Evolutionary conservation across 2,797 vertebrate genomes (phyloP).

Genomic region (Bradypodion pumilum): DNA sequence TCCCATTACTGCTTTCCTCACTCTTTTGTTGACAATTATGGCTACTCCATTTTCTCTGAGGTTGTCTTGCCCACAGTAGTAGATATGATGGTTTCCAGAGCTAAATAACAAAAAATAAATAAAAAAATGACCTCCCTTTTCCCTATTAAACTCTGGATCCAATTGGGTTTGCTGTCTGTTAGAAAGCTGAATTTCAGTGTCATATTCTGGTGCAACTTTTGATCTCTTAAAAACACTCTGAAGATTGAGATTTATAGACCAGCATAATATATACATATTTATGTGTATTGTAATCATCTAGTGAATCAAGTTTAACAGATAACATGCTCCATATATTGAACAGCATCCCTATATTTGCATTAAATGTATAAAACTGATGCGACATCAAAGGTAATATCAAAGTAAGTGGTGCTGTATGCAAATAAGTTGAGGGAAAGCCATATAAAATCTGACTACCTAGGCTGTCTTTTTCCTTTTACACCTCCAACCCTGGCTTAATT

Average conservation of each 20-base stretch:
- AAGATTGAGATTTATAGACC: constrained; percentile 34
- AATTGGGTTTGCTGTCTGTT: constrained; percentile 3
- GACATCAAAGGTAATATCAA: constrained; percentile 1
- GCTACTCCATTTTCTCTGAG: no score
- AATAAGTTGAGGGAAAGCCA: neutral
- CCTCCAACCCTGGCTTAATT: neutral
- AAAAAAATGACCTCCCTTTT: neutral
- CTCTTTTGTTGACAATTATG: no score
- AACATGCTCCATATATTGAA: constrained; percentile 21
- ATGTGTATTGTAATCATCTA: constrained; percentile 16
- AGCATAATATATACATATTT: constrained; percentile 39
- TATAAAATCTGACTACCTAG: neutral
- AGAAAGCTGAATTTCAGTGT: constrained; percentile 24
- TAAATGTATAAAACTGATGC: constrained; percentile 9
- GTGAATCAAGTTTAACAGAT: constrained; percentile 49
- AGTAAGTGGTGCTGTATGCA: constrained; percentile 23
- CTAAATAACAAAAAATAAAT: constrained; percentile 23
- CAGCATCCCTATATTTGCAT: constrained; percentile 43
- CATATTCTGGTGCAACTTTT: constrained; percentile 34
- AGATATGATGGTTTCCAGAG: no score
- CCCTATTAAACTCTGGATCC: neutral
- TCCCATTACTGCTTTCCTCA: no score
- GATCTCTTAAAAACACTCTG: constrained; percentile 21
- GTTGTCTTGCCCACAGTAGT: no score
- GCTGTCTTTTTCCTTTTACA: neutral